Conservation (phyloP, 2,797 vertebrate genomes). For the Gambusia yucatana region DNA sequence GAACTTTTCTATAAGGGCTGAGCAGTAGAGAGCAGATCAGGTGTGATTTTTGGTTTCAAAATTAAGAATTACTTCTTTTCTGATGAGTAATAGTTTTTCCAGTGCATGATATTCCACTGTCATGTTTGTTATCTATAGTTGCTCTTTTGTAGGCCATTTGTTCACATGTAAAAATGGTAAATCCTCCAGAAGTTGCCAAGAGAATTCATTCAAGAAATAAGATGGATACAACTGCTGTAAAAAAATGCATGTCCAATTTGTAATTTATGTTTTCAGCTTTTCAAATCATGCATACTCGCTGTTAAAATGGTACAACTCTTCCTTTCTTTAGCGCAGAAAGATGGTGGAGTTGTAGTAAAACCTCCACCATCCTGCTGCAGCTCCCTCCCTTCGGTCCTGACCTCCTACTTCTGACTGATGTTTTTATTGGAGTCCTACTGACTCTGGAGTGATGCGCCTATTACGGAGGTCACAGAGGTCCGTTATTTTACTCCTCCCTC, state of each 20-base stretch:
- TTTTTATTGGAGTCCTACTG: conserved; percentile 74
- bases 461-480: conserved; percentile 71
- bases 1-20: background rate
- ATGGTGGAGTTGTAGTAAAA: conserved; percentile 19
- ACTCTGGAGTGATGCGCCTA: conserved; percentile 70
- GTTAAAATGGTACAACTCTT: background rate
- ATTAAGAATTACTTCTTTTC: background rate
- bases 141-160: background rate
- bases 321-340: background rate
- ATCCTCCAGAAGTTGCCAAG: background rate
- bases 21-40: background rate
- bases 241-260: background rate
- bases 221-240: background rate
- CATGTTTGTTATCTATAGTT: background rate
- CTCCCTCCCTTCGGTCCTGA: conserved; percentile 48
- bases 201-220: background rate
- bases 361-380: conserved; percentile 27
- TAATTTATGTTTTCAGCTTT: background rate
- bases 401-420: conserved; percentile 69
- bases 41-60: background rate
- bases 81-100: background rate
- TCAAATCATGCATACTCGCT: background rate
- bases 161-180: background rate
- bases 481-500: conserved; percentile 33
- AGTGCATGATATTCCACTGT: background rate